These are phyloP conservation scores for Andrena camellia DNA, from an alignment of 2,888 invertebrate species.

Conservation along the genomic window DNA sequence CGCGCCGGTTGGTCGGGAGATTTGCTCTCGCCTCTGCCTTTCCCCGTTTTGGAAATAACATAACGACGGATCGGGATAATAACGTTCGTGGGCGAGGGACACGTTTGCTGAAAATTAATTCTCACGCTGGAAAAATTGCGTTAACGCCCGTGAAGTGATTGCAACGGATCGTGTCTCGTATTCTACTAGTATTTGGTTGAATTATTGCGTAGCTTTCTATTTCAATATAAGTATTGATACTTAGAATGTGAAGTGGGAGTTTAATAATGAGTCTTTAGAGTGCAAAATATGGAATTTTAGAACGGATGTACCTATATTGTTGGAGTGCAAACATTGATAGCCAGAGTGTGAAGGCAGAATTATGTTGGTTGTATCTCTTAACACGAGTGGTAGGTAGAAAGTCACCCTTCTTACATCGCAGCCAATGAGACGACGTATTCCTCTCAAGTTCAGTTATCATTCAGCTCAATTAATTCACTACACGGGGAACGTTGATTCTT, in stretches of 20 bases:
- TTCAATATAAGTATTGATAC: no score
- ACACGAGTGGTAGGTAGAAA: background rate
- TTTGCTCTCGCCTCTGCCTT: slow-evolving; percentile 67
- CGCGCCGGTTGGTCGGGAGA: slow-evolving; percentile 84
- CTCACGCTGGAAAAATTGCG: slow-evolving; percentile 47
- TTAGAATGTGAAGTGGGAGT: no score
- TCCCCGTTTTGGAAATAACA: slow-evolving; percentile 59
- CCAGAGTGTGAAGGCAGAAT: no score
- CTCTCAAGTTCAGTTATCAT: slow-evolving; percentile 38
- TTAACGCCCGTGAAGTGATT: background rate
- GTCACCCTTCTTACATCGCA: background rate
- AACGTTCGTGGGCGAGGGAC: slow-evolving; percentile 35
- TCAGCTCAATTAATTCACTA: slow-evolving; percentile 56
- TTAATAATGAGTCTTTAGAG: no score
- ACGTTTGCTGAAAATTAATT: slow-evolving; percentile 56
- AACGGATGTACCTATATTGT: no score
- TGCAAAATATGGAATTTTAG: no score
- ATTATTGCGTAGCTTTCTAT: no score
- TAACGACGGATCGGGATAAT: slow-evolving; percentile 56
- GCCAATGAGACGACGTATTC: background rate
- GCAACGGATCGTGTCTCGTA: no score
- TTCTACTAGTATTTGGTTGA: no score
- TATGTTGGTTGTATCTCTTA: background rate
- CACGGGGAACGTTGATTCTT: slow-evolving; percentile 48
- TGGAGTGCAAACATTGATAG: no score